Evolutionary conservation across 2,888 invertebrate genomes (phyloP), one percentile per base, ranked within the genome.

Genomic region (Acronicta leporina): DNA sequence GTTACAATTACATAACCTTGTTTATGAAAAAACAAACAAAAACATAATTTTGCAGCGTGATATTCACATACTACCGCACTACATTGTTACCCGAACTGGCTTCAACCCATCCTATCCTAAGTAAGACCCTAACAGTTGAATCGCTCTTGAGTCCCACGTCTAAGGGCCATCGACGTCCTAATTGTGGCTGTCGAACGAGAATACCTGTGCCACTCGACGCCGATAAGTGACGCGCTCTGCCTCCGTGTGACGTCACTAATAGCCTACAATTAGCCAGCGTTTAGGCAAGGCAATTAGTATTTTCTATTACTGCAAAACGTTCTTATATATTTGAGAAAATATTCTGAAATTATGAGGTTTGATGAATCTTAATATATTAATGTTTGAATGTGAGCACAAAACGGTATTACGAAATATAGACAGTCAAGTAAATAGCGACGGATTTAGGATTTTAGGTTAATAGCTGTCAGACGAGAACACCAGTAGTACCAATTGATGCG

Each of bases 201-300:
- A 69, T 69, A 78, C 79, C 69, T 73, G 71, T 54, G 65, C 56
- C 56, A 65, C 72, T 74, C 54, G 64, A 65, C 74, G 56, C 30
- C 71, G 49, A 63, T 64, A 68, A 73, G 79, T 65, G 71, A 27
- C 43, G 43, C 8, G 4, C 15, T 35, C 42, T 45, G 33, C 20
- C 25, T 14, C 20, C 42, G n/a, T 13, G 52, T 57, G 58, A 63
- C 51, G 57, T 55, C 53, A 63, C 45, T 68, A 68, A 68, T 62
- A 55, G 51, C 41, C n/a, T 56, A 55, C 68, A 62, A 68, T 68
- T 68, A 68, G 55, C 49, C 8, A 10, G 33, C 44, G 25, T 44
- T 44, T 44, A 44, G 44, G 25, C 13, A 25, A 44, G 25, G 38
- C 38, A 38, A 38, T 38, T 38, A n/a, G 38, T 38, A 7, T 38